Evolutionary conservation across 1,140 invertebrate species (phyloP).

Genomic region (Semibalanus balanoides): DNA sequence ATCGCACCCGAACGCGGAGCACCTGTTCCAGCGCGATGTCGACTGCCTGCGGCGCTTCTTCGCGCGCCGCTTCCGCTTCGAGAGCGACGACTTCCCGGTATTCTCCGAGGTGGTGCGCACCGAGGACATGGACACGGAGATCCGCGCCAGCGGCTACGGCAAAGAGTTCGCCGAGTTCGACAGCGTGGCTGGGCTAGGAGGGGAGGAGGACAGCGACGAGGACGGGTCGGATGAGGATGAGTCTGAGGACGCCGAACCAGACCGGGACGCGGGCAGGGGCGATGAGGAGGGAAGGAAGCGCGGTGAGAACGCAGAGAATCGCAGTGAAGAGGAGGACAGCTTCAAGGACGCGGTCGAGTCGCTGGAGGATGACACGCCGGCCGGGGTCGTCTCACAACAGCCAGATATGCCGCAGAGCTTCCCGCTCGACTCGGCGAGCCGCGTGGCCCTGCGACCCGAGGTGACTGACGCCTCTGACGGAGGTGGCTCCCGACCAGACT

Average conservation of each 20-base stretch:
- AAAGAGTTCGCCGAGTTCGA: slow-evolving; percentile 54
- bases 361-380: slow-evolving; percentile 17
- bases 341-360: slow-evolving; percentile 23
- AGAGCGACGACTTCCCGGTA: slow-evolving; percentile 70
- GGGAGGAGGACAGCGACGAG: slow-evolving; percentile 34
- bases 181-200: slow-evolving; percentile 29
- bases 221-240: slow-evolving; percentile 23
- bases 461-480: slow-evolving; percentile 11
- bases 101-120: slow-evolving; percentile 67
- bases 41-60: slow-evolving; percentile 86
- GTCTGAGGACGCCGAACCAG: no score
- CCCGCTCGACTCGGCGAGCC: slow-evolving; percentile 8
- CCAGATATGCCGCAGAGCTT: slow-evolving; percentile 23
- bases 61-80: slow-evolving; percentile 74
- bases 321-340: slow-evolving; percentile 22
- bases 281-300: slow-evolving; percentile 13
- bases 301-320: slow-evolving; percentile 13
- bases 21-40: slow-evolving; percentile 91
- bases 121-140: slow-evolving; percentile 70
- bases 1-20: slow-evolving; percentile 78
- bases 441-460: neutral
- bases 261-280: no score
- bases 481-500: slow-evolving; percentile 25
- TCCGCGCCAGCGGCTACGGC: slow-evolving; percentile 79
- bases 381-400: slow-evolving; percentile 22